phyloP scores from a whole-genome alignment of 2,888 invertebrate genomes.

The Synergus laeviventris region DNA sequence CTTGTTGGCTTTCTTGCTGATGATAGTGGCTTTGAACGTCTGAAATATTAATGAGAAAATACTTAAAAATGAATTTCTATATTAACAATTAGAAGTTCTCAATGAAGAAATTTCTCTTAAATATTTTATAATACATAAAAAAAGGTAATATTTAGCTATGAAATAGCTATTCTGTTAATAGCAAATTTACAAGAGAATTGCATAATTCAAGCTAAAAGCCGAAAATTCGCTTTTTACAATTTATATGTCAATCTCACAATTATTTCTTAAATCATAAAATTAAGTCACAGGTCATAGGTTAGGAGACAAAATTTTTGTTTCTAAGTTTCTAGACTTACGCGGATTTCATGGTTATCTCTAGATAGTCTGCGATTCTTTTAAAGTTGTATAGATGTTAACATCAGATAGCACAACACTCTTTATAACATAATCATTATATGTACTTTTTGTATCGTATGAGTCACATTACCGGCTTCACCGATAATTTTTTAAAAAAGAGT shows the following conservation, averaged over 20 bases:
- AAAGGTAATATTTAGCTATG: background rate
- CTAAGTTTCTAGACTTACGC: conserved; percentile 1
- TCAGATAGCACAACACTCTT: background rate
- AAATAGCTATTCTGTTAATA: too few species aligned
- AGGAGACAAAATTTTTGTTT: background rate
- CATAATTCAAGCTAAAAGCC: background rate
- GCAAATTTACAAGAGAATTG: background rate
- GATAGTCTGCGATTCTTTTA: background rate
- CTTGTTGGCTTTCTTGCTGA: conserved; percentile 65
- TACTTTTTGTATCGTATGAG: too few species aligned
- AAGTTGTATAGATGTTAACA: background rate
- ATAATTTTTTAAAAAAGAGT: too few species aligned
- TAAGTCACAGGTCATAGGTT: background rate
- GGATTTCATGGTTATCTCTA: background rate
- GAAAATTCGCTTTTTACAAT: background rate
- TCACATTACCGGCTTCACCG: too few species aligned
- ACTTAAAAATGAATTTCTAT: too few species aligned
- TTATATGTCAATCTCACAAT: background rate
- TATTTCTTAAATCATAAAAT: background rate
- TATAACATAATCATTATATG: background rate
- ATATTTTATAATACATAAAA: background rate
- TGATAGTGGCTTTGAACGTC: conserved; percentile 66
- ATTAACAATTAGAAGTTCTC: background rate
- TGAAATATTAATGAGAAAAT: conserved; percentile 50
- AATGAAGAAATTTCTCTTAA: background rate